Conservation (phyloP, 2,888 invertebrate genomes). For the Leptodirus hochenwartii region DNA sequence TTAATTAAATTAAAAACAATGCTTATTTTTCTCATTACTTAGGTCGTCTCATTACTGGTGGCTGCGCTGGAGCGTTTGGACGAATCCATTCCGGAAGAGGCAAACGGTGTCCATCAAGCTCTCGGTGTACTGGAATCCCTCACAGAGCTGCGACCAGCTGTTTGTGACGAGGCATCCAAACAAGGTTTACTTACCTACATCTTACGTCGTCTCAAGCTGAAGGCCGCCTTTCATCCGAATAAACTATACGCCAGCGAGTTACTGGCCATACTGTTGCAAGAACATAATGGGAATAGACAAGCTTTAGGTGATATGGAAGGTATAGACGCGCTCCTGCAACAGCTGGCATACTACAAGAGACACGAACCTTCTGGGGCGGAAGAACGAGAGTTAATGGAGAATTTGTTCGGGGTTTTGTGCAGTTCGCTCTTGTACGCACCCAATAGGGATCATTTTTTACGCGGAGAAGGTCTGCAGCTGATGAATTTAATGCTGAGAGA, state of each 20-base stretch:
- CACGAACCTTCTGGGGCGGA: slow-evolving; percentile 83
- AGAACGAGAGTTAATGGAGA: slow-evolving; percentile 98
- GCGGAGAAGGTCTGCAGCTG: slow-evolving; percentile 88
- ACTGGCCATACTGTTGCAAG: slow-evolving; percentile 85
- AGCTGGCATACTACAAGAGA: slow-evolving; percentile 84
- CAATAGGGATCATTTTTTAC: slow-evolving; percentile 83
- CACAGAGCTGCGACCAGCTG: slow-evolving; percentile 72
- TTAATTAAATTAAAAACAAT: no score
- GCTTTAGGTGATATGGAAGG: slow-evolving; percentile 85
- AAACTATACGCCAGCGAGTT: slow-evolving; percentile 94
- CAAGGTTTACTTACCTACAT: slow-evolving; percentile 88
- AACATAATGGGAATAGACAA: slow-evolving; percentile 63
- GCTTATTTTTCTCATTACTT: no score
- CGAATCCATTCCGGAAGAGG: slow-evolving; percentile 83
- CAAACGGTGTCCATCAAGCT: slow-evolving; percentile 92
- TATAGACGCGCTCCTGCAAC: slow-evolving; percentile 89
- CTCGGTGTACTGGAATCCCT: slow-evolving; percentile 75
- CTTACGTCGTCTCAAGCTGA: slow-evolving; percentile 68
- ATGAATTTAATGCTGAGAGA: slow-evolving; percentile 99
- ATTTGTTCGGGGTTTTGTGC: slow-evolving; percentile 90
- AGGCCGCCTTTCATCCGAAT: slow-evolving; percentile 85
- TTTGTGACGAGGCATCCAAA: slow-evolving; percentile 69
- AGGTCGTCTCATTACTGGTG: slow-evolving; percentile 63
- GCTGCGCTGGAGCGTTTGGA: slow-evolving; percentile 89
- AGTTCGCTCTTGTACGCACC: slow-evolving; percentile 75